Percentiles rank a stretch among this genome's conserved stretches.
Evolutionary conservation across 1,140 invertebrate genomes (phyloP).

Genomic region (Tenebrio molitor): DNA sequence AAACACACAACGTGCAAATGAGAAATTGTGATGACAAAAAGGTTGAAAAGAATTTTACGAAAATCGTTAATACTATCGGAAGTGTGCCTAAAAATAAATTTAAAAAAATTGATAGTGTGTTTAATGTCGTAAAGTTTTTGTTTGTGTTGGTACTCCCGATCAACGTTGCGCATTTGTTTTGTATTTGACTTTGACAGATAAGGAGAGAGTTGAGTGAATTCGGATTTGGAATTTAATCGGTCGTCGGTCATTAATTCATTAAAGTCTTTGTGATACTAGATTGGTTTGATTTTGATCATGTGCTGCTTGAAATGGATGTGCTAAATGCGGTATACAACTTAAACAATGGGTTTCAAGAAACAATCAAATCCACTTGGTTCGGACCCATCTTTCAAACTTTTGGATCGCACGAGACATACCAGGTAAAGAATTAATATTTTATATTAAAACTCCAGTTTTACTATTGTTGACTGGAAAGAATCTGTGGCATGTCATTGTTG

Average conservation of each 20-base stretch:
- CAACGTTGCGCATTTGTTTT: conserved; percentile 8
- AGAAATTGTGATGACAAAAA: too few species aligned
- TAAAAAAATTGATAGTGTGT: too few species aligned
- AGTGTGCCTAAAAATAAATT: too few species aligned
- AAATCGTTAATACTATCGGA: too few species aligned
- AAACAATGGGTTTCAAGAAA: conserved; percentile 41
- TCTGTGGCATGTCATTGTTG: too few species aligned
- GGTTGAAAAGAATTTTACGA: too few species aligned
- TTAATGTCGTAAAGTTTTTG: too few species aligned
- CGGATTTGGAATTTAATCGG: conserved; percentile 2
- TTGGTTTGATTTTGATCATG: conserved; percentile 72
- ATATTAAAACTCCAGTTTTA: too few species aligned
- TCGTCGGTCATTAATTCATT: neutral
- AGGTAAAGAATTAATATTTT: conserved; percentile 43
- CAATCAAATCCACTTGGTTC: conserved; percentile 47
- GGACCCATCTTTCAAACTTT: conserved; percentile 29
- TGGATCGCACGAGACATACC: conserved; percentile 40
- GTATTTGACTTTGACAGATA: conserved; percentile 29
- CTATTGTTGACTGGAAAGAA: too few species aligned
- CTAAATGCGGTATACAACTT: conserved; percentile 50
- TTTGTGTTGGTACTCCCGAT: neutral
- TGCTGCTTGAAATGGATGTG: conserved; percentile 48
- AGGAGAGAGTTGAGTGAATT: conserved; percentile 14
- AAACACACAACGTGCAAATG: too few species aligned
- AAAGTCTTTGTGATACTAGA: neutral